These are phyloP conservation scores for Verasper variegatus DNA, from an alignment of 2,113 vertebrate genomes.

Conservation along the genomic window DNA sequence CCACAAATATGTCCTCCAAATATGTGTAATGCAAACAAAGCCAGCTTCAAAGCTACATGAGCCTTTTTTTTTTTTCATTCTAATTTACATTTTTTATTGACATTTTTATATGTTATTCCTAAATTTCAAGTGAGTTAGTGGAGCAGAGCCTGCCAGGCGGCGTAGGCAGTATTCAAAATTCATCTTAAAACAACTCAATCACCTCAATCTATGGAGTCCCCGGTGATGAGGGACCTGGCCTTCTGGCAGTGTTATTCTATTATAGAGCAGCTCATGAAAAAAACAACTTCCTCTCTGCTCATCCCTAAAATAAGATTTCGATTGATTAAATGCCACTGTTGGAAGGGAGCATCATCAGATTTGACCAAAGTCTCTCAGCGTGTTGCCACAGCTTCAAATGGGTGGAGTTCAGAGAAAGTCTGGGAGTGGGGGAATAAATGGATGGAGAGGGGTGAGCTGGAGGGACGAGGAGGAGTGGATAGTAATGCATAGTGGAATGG, in stretches of 20 bases:
- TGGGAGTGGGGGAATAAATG: slow-evolving; percentile 41
- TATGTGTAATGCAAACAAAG: slow-evolving; percentile 27
- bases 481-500: slow-evolving; percentile 34
- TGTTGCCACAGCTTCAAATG: slow-evolving; percentile 61
- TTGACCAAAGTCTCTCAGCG: slow-evolving; percentile 69
- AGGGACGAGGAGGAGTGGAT: background rate
- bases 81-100: slow-evolving; percentile 46
- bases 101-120: slow-evolving; percentile 38
- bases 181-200: slow-evolving; percentile 71
- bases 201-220: slow-evolving; percentile 64
- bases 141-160: slow-evolving; percentile 30
- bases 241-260: slow-evolving; percentile 73
- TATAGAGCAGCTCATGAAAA: slow-evolving; percentile 74
- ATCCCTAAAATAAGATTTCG: slow-evolving; percentile 79
- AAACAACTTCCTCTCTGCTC: slow-evolving; percentile 77
- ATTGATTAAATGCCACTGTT: slow-evolving; percentile 83
- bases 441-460: slow-evolving; percentile 2
- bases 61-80: background rate
- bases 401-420: slow-evolving; percentile 47
- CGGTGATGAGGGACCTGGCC: slow-evolving; percentile 63
- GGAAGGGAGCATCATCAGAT: slow-evolving; percentile 74
- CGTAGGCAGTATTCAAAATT: slow-evolving; percentile 55
- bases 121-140: slow-evolving; percentile 30
- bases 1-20: background rate
- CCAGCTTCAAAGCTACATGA: background rate